Base-by-base conservation (phyloP, 2,113 vertebrate species). In the Condylura cristata region DNA sequence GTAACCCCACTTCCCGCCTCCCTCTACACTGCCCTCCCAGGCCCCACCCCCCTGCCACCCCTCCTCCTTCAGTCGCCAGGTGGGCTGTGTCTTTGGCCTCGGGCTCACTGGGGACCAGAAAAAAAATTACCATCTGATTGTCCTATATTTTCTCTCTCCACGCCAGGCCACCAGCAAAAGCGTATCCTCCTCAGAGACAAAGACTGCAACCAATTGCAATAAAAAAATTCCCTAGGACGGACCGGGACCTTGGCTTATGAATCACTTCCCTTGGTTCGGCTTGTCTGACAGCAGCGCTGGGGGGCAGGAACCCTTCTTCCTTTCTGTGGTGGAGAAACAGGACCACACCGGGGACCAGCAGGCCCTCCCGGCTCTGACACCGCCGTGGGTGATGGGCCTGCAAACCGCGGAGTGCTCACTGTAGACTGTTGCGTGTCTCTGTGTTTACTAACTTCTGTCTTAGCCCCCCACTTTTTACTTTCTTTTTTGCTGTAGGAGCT, bases 91-190 rank as follows among this genome's bases (percentile, higher is more conserved):
- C 51, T 70, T 82, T 93, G 95, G 83, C 84, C 75, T 87, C 26
- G 8, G n/a, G 80, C 81, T 94, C 41, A 0, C 90, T 60, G 60
- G 76, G 87, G 84, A 95, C 92, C 84, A 89, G 92, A 53, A 79
- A 81, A 86, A 80, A 82, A 89, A 46, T 6, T 63, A 72, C 83
- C 92, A 83, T 93, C 85, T 71, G 90, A 63, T 79, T 91, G 87
- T 34, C 80, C 79, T 89, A 61, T 90, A 89, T 95, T 95, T 90
- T 82, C 66, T 75, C 20, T 81, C 17, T 37, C 12, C 85, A 17
- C 58, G 80, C 66, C 74, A 79, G 81, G 63, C 85, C 86, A 16
- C 78, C 10, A 48, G 79, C 89, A 72, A 79, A 46, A 72, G 37
- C n/a, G 22, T 1, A 41, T 34, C 48, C 32, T 80, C 8, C 81